Base-by-base conservation (phyloP, 2,797 vertebrate species). In the Microctenopoma lineatum region DNA sequence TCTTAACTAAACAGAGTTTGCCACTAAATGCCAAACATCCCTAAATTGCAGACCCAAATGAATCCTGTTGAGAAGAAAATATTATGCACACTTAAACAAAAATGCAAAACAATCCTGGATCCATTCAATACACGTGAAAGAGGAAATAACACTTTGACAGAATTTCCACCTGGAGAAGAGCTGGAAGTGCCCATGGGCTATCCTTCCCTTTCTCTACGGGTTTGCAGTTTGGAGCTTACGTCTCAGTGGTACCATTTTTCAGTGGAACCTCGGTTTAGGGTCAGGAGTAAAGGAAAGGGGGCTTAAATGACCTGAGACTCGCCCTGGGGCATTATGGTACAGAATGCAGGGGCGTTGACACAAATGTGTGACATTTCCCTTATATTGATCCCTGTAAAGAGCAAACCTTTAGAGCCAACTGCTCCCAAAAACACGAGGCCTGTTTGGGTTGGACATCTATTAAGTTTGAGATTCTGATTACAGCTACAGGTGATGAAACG, bases 301-400 rank as follows among this genome's bases (percentile, higher is more conserved):
- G 58, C 50, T 81, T 70, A 81, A 92, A 91, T 83, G 83, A 77
- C 81, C 81, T 44, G 73, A 84, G 67, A 80, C 79, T 34, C 68
- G 71, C 80, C 81, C 67, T 25, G 14, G 79, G 84, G 86, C 65
- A 78, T 77, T 63, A 63, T 9, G 52, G 69, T 70, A 74, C 62
- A 64, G 46, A 54, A 26, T 55, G 26, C 1, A 52, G 75, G 63
- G 18, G 44, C 38, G 83, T 85, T 85, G 66, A 82, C 85, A 80
- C 76, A 42, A 81, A 75, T 13, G 82, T 80, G 84, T 76, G 85
- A 86, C 71, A 80, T 89, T 88, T 84, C 81, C 83, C 76, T 75
- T 58, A 74, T 63, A 68, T 59, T 51, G 61, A 32, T 62, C 62
- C 66, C 79, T 39, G 36, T 66, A 68, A 80, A 68, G 79, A 67